Evolutionary conservation across 2,888 invertebrate genomes (phyloP).

Genomic region (Stenchaetothrips biformis): DNA sequence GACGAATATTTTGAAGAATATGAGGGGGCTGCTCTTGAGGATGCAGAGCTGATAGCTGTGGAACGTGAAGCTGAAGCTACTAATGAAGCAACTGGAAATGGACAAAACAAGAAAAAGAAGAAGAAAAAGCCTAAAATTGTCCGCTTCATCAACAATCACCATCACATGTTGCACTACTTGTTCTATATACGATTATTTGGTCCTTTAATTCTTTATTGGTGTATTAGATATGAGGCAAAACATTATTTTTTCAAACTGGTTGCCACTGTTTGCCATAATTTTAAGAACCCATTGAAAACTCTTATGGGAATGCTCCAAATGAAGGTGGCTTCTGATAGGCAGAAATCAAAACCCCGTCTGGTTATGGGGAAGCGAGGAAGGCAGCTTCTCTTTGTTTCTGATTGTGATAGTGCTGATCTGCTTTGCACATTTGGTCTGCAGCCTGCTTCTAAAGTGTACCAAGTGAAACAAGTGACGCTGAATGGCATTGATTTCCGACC

Average conservation of each 20-base stretch:
- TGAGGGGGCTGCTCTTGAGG: no score
- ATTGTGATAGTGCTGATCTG: not conserved
- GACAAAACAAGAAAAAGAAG: not conserved
- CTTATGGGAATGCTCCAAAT: not conserved
- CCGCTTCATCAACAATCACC: not conserved
- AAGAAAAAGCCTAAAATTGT: not conserved
- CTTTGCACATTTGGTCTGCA: not conserved
- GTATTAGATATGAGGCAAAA: not conserved
- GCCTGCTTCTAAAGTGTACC: not conserved
- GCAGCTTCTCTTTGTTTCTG: not conserved
- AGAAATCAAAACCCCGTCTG: not conserved
- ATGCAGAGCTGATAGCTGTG: no score
- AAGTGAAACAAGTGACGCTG: not conserved
- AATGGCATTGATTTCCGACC: not conserved
- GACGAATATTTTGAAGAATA: no score
- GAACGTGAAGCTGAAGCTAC: no score
- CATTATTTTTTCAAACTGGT: not conserved
- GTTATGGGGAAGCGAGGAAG: not conserved
- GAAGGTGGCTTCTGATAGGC: not conserved
- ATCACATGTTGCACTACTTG: not conserved
- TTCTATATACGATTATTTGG: not conserved
- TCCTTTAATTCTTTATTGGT: not conserved
- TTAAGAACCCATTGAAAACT: not conserved
- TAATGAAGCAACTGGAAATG: no score
- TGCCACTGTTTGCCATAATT: not conserved